A percentile compares a stretch with the other conserved stretches of the same genome.
Conservation (phyloP, 1,140 invertebrate genomes). For the Mizuhopecten yessoensis region DNA sequence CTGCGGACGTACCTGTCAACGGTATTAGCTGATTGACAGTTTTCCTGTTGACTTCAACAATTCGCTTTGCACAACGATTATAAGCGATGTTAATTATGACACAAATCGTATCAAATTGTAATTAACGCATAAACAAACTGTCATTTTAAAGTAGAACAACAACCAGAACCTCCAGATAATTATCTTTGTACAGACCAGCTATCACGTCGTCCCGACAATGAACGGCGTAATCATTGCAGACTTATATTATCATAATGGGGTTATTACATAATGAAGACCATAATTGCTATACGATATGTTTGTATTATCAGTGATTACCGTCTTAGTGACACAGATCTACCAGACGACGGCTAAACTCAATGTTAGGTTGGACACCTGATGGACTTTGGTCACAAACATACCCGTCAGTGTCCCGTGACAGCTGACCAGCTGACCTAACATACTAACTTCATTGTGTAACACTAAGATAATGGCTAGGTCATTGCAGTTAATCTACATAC, state of each 20-base stretch:
- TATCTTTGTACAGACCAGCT: too few species aligned
- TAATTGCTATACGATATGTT: not conserved
- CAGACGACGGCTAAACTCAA: not conserved
- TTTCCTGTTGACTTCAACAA: not conserved
- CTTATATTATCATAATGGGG: too few species aligned
- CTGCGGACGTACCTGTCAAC: not conserved
- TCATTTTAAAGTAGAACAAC: not conserved
- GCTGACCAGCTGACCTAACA: not conserved
- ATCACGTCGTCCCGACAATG: too few species aligned
- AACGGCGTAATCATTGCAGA: too few species aligned
- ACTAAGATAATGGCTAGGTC: too few species aligned
- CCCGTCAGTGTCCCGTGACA: not conserved
- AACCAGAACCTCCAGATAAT: not conserved
- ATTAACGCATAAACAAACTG: not conserved
- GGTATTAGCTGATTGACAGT: not conserved
- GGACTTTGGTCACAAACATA: not conserved
- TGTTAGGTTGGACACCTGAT: not conserved
- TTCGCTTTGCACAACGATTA: not conserved
- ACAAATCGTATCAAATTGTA: not conserved
- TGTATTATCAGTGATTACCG: not conserved
- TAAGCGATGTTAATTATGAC: not conserved
- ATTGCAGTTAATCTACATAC: too few species aligned
- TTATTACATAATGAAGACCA: not conserved
- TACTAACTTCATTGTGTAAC: too few species aligned
- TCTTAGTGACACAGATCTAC: not conserved